Percentiles rank a stretch among this genome's conserved stretches.
These are phyloP conservation scores for Caenorhabditis sp. DNA, from an alignment of 2,888 invertebrate species.

Conservation along the genomic window DNA sequence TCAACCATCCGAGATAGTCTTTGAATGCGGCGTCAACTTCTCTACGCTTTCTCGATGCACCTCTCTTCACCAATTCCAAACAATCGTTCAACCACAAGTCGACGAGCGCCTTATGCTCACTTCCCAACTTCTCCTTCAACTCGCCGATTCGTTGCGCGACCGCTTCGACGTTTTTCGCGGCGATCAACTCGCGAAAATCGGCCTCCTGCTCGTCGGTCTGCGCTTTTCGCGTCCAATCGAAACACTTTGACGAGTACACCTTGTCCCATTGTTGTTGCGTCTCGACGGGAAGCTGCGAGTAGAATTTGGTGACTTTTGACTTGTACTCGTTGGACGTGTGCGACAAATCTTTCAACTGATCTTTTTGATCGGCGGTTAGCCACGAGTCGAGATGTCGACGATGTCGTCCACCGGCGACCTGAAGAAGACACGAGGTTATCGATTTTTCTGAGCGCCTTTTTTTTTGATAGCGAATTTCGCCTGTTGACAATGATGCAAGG, in stretches of 20 bases:
- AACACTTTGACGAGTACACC: conserved; percentile 46
- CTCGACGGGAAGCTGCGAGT: conserved; percentile 30
- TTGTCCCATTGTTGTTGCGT: conserved; percentile 42
- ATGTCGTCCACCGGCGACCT: conserved; percentile 4
- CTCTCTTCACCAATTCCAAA: conserved; percentile 20
- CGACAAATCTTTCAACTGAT: conserved; percentile 17
- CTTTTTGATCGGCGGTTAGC: conserved; percentile 45
- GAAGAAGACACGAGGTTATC: no score
- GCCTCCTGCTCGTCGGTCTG: conserved; percentile 13
- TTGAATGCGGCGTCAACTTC: conserved; percentile 34
- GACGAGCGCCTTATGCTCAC: conserved; percentile 36
- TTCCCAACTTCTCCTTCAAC: conserved; percentile 46
- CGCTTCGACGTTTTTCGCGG: conserved; percentile 33
- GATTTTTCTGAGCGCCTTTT: no score
- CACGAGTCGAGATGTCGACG: conserved; percentile 32
- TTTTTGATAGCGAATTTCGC: no score
- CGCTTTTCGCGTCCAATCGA: conserved; percentile 41
- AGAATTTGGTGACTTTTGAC: conserved; percentile 44
- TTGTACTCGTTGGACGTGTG: conserved; percentile 22
- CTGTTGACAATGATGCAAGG: no score
- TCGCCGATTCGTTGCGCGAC: conserved; percentile 42
- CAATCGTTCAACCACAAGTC: conserved; percentile 45
- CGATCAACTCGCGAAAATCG: conserved; percentile 34
- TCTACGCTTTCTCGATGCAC: conserved; percentile 16
- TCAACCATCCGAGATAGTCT: conserved; percentile 46